Base-by-base conservation (phyloP, 2,113 vertebrate genomes). In the Datnioides undecimradiatus region DNA sequence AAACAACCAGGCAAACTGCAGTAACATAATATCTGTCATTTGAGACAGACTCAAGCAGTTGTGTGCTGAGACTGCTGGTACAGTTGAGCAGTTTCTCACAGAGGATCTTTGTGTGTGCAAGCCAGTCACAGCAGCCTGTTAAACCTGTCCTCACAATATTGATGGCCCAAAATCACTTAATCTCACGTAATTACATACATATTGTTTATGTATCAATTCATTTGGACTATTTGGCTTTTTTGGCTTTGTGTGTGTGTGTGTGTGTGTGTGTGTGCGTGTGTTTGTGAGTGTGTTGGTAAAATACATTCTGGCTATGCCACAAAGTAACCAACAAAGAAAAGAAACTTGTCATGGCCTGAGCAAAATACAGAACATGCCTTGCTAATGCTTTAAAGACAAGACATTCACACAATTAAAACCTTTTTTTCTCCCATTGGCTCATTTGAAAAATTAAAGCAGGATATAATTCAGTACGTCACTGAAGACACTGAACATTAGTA, bases 1-100 rank as follows among this genome's bases (percentile, higher is more conserved):
- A 60, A 66, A 68, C 57, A 23, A 48, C 54, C 72, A 52, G 12
- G 62, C 55, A 51, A 51, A 83, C 74, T 38, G 36, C 10, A 49
- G 83, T 54, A 87, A 91, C 79, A 73, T 34, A 64, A 79, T 86
- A 76, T 41, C 27, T 9, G 12, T 77, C 64, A 80, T 17, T 79
- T 55, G 77, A 90, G 29, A 83, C 76, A 5, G 54, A 40, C 52
- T 31, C 51, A 27, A 6, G 8, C 43, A 11, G 19, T 43, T 17
- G 21, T 10, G 17, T 31, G 69, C 8, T 5, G 27, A 34, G n/a
- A 5, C 63, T 25, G 45, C 49, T 63, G 55, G 23, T 21, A 29
- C 55, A 45, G 41, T 6, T 0, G 73, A 58, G 49, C 51, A 25
- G 41, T 75, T 83, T 77, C 62, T 70, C 63, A 90, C 80, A 87